phyloP scores from a whole-genome alignment of 1,140 invertebrate genomes.

The Leptinotarsa lineolata region DNA sequence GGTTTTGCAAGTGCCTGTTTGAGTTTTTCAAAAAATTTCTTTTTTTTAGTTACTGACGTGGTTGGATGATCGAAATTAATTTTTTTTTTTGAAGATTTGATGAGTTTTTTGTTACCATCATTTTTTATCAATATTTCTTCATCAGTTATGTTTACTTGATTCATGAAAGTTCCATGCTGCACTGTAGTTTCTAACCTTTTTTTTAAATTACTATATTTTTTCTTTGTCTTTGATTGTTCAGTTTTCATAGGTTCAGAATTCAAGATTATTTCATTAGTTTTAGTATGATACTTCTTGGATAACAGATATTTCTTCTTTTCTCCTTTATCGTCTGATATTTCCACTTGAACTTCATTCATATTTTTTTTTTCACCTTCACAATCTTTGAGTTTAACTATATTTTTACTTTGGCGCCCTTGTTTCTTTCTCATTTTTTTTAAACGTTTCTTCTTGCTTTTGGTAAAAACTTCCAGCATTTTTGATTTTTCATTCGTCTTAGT shows the following conservation, averaged over 20 bases:
- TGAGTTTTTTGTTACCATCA: slow-evolving; percentile 12
- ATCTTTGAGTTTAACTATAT: background rate
- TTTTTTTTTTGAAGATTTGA: background rate
- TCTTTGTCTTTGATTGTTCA: background rate
- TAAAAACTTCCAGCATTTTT: too few species aligned
- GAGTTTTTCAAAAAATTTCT: background rate
- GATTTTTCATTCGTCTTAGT: too few species aligned
- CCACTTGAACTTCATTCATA: background rate
- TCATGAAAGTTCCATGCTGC: background rate
- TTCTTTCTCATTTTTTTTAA: background rate
- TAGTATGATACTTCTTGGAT: too few species aligned
- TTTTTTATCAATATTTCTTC: background rate
- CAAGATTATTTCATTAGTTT: background rate
- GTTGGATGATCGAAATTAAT: background rate
- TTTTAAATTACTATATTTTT: slow-evolving; percentile 11
- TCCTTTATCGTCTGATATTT: background rate
- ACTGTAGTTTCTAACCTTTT: slow-evolving; percentile 4
- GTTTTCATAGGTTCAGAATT: background rate
- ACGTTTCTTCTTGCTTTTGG: background rate
- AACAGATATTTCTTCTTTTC: background rate
- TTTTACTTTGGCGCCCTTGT: background rate
- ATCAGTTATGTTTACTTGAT: background rate
- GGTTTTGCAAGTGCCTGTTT: background rate
- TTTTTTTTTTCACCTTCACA: background rate
- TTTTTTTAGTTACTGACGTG: background rate